Conservation (phyloP, 2,113 vertebrate genomes). For the Otis tarda region DNA sequence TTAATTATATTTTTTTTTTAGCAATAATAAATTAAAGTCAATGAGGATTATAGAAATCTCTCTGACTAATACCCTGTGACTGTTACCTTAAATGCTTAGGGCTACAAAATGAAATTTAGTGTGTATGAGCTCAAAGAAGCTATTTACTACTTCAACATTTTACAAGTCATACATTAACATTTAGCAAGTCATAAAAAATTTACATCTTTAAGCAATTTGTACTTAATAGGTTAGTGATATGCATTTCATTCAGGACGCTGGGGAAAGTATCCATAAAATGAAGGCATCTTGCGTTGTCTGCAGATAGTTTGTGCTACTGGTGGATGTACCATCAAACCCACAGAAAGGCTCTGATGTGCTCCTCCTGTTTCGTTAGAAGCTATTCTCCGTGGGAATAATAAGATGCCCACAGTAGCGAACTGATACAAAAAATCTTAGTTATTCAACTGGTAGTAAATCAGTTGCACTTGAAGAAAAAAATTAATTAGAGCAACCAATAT, state of each 20-base stretch:
- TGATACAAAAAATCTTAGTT: not conserved
- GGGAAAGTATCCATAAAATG: slow-evolving; percentile 54
- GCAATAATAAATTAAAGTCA: slow-evolving; percentile 60
- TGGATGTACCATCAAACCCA: not conserved
- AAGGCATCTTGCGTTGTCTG: slow-evolving; percentile 46
- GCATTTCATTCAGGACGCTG: slow-evolving; percentile 15
- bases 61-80: slow-evolving; percentile 50
- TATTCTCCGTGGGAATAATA: not conserved
- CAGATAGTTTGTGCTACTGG: slow-evolving; percentile 46
- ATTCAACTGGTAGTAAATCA: not conserved
- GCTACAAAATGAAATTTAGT: slow-evolving; percentile 73
- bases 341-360: not conserved
- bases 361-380: not conserved
- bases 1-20: slow-evolving; percentile 36
- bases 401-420: not conserved
- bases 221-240: slow-evolving; percentile 73
- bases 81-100: slow-evolving; percentile 71
- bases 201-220: slow-evolving; percentile 78
- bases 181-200: slow-evolving; percentile 78
- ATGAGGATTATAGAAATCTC: slow-evolving; percentile 61
- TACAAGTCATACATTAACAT: slow-evolving; percentile 81
- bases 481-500: rapidly evolving
- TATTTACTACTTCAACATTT: slow-evolving; percentile 83
- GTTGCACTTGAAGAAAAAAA: not conserved
- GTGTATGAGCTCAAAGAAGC: slow-evolving; percentile 62